Evolutionary conservation across 1,140 invertebrate genomes (phyloP), one percentile per base, ranked within the genome.

Genomic region (Telenomus remus): DNA sequence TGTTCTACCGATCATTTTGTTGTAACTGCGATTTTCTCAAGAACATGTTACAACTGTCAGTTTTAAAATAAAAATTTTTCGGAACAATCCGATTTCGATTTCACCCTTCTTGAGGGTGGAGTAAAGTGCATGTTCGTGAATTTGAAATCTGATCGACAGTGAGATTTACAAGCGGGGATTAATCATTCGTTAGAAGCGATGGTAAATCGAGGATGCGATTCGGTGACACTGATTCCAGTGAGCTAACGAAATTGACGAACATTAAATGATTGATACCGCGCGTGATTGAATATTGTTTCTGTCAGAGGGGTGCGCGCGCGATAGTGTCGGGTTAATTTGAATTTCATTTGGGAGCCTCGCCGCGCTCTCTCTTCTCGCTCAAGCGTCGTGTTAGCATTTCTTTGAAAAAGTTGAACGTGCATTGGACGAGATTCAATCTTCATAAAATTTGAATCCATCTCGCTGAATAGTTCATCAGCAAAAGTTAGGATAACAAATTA

Each of bases 401-500:
- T 50, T 71, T 56, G 13, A n/a, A 47, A 39, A 70, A 70, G 49
- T 70, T 70, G 39, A 48, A 47, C 56, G 66, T 50, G 49, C 49
- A 53, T 61, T 51, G 59, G 50, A 61, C 47, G 61, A 63, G 53
- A 46, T 55, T 71, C 59, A 71, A 71, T 71, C 53, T 71, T 63
- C 68, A 63, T 63, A 57, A 71, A 71, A 63, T 63, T 63, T 71
- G 68, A 71, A 71, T 71, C 53, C 47, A 53, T 63, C 68, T 39
- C 39, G 68, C 46, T 71, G 68, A 71, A 71, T 71, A 63, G 57
- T 71, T 63, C 57, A 63, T 71, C 68, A 71, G 68, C 46, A 47
- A 71, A n/a, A 71, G 68, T 71, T 71, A 42, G 57, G 59, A 63
- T 63, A 71, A 63, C 68, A 63, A 63, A 71, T 71, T 71, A 63